phyloP scores from a whole-genome alignment of 2,888 invertebrate genomes.

The Fragum fragum region DNA sequence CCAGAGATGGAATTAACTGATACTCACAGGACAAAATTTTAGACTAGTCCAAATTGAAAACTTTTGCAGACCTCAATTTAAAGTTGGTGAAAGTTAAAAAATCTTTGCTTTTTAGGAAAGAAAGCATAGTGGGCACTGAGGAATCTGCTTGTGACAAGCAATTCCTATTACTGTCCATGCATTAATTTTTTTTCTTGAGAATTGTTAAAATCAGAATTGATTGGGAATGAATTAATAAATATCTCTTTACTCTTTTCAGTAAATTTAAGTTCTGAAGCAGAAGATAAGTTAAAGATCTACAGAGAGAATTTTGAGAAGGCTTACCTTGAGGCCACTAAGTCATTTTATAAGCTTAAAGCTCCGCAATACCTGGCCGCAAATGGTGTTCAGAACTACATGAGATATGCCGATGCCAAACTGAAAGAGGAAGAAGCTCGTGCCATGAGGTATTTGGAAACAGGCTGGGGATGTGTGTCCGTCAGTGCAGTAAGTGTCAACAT shows the following conservation, averaged over 20 bases:
- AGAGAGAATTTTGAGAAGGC: constrained; percentile 98
- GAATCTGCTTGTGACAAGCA: too few species aligned
- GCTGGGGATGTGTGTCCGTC: constrained; percentile 91
- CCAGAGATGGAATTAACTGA: too few species aligned
- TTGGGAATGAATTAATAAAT: too few species aligned
- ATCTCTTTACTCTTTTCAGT: constrained; percentile 89
- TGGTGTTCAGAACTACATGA: constrained; percentile 99
- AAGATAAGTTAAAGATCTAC: constrained; percentile 98
- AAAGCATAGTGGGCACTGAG: too few species aligned
- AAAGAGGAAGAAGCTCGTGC: constrained; percentile 98
- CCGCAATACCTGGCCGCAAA: constrained; percentile 95
- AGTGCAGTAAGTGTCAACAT: constrained; percentile 87
- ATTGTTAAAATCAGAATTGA: too few species aligned
- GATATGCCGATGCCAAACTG: constrained; percentile 97
- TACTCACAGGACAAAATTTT: too few species aligned
- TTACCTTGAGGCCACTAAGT: constrained; percentile 97
- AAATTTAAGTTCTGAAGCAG: constrained; percentile 96
- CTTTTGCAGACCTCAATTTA: too few species aligned
- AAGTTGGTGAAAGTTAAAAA: too few species aligned
- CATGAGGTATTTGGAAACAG: constrained; percentile 96
- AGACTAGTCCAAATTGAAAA: too few species aligned
- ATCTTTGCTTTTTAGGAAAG: too few species aligned
- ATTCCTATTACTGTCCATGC: too few species aligned
- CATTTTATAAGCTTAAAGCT: constrained; percentile 96
- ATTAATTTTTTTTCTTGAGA: too few species aligned